Percentiles rank a stretch among this genome's conserved stretches.
Evolutionary conservation across 2,797 vertebrate genomes (phyloP).

Genomic region (Lutjanus argentimaculatus): DNA sequence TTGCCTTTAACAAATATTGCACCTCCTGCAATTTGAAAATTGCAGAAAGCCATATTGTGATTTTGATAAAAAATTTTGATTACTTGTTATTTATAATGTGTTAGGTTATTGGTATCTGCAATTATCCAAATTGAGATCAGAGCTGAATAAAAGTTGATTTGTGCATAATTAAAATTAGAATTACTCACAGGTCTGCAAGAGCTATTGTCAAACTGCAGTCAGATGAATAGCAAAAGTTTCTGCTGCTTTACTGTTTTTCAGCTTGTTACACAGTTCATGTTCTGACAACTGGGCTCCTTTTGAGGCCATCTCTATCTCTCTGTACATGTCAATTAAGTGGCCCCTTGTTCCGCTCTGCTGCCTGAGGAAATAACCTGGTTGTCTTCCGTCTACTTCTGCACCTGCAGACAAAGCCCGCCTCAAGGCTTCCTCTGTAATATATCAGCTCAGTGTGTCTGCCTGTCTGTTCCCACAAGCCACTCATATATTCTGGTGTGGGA

Average conservation of each 20-base stretch:
- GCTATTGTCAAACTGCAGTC: not conserved
- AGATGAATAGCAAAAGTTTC: not conserved
- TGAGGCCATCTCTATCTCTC: conserved; percentile 9
- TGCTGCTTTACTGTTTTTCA: conserved; percentile 13
- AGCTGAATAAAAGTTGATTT: no score
- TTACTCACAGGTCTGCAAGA: not conserved
- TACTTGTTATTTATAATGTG: no score
- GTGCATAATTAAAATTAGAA: no score
- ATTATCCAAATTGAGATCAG: no score
- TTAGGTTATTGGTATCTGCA: no score
- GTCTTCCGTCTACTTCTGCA: conserved; percentile 54
- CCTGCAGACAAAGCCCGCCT: conserved; percentile 69
- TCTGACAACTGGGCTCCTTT: conserved; percentile 16
- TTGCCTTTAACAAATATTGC: no score
- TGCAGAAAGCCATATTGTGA: no score
- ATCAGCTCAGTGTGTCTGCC: conserved; percentile 18
- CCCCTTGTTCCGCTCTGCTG: conserved; percentile 49
- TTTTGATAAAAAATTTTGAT: no score
- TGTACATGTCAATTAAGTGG: conserved; percentile 52
- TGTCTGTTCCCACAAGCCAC: conserved; percentile 28
- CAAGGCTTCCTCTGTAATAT: conserved; percentile 49
- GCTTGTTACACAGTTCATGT: not conserved
- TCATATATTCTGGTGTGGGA: conserved; percentile 22
- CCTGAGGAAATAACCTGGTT: conserved; percentile 68
- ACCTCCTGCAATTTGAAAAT: no score